Evolutionary conservation across 2,113 vertebrate genomes (phyloP), one percentile per base, ranked within the genome.

Genomic region (Bubo blakistoni): DNA sequence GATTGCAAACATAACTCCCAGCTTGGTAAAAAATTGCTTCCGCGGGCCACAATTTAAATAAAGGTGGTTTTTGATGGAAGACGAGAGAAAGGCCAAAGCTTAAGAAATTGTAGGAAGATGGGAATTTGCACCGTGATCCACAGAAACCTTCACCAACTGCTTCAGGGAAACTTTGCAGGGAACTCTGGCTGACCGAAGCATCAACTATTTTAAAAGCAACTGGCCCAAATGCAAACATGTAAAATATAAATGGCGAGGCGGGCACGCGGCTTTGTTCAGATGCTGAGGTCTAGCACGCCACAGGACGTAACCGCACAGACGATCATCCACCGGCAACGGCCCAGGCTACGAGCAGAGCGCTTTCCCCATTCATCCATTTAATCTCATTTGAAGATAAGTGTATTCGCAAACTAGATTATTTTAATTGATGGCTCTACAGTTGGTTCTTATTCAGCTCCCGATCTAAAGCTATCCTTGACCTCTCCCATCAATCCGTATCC

Each of bases 381-480:
- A 96, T 94, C 72, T 66, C 25, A 29, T 86, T 94, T 92, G 94
- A 78, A 84, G 84, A 73, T 79, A 86, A 65, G 49, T 22, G 27
- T 66, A 85, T 83, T 94, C 21, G 32, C 52, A 91, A 96, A 95
- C 54, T 44, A 70, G 30, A 65, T 92, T 93, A 46, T 92, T 97
- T 94, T 95, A 92, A 95, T 38, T 83, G 91, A 92, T 32, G 94
- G 90, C 69, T 86, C 81, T 90, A n/a, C 21, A 40, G 70, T 65
- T 86, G 67, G 87, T 92, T 81, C 62, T 87, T 70, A 74, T 22
- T 90, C 72, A 71, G 63, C 88, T 90, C 72, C 89, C 3, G 4
- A 83, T 81, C 61, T 89, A 79, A 93, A 92, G 74, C 88, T 82
- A 78, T 71, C 76, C 81, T 82, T 49, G 38, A 88, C 72, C 70